Percentiles rank a stretch among this genome's conserved stretches.
phyloP scores from a whole-genome alignment of 2,113 vertebrate species.

The Potamarius usumacintae region DNA sequence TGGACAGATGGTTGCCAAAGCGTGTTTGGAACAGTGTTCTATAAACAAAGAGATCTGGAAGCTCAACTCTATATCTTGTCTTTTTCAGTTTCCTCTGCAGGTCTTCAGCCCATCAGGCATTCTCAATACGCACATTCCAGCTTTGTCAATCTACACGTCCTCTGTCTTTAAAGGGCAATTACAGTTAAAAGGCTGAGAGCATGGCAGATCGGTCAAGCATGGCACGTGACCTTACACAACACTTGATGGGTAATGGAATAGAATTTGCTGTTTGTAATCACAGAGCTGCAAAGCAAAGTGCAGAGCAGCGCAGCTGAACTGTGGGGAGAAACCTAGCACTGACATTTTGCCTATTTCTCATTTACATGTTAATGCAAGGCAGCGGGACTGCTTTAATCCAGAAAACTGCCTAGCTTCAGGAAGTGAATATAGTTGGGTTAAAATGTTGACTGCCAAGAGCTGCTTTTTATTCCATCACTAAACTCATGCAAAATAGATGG shows the following conservation, averaged over 20 bases:
- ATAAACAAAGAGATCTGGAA: neutral
- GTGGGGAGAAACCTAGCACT: slow-evolving; percentile 25
- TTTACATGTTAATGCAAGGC: slow-evolving; percentile 48
- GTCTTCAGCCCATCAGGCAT: neutral
- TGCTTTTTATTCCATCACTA: neutral
- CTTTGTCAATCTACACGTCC: neutral
- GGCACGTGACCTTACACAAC: slow-evolving; percentile 47
- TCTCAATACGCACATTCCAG: neutral
- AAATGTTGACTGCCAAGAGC: slow-evolving; percentile 1
- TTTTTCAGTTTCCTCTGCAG: neutral
- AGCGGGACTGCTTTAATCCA: slow-evolving; percentile 4
- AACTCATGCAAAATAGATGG: neutral
- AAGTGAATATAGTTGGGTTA: neutral
- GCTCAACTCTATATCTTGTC: neutral
- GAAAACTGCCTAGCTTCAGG: neutral
- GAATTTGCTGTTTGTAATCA: slow-evolving; percentile 49
- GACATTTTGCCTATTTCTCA: slow-evolving; percentile 51
- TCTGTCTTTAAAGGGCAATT: slow-evolving; percentile 21
- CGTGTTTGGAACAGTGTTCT: neutral
- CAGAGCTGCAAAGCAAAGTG: slow-evolving; percentile 36
- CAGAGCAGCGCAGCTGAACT: slow-evolving; percentile 42
- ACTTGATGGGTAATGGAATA: slow-evolving; percentile 58
- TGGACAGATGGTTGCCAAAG: too few relatives aligned
- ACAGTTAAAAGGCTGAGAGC: slow-evolving; percentile 52
- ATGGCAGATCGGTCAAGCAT: slow-evolving; percentile 40